These are phyloP conservation scores for Incurvaria masculella DNA, from an alignment of 2,888 invertebrate species.

Conservation along the genomic window DNA sequence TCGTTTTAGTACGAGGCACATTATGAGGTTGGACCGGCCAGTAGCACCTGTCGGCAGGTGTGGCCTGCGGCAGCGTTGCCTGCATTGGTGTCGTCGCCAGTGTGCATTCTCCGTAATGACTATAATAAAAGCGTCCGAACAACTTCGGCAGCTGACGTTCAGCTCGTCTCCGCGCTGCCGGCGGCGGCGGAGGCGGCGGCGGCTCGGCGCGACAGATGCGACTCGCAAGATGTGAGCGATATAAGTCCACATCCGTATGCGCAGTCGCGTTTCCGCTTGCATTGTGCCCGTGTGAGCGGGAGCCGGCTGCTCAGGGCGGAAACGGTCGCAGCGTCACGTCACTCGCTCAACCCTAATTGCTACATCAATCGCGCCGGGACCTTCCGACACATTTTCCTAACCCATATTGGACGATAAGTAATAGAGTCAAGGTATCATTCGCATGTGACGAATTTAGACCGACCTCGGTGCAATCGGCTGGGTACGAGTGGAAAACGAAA, in stretches of 20 bases:
- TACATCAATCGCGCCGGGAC: no score
- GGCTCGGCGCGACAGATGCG: slow-evolving; percentile 39
- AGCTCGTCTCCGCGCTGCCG: no score
- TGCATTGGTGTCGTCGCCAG: neutral
- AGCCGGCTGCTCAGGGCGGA: neutral
- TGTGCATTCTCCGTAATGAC: neutral
- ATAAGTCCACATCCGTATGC: slow-evolving; percentile 45
- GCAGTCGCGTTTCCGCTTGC: slow-evolving; percentile 40
- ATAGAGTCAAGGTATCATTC: no score
- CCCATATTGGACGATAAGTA: no score
- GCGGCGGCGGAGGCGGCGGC: neutral
- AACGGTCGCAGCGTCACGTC: no score
- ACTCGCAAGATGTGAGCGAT: slow-evolving; percentile 44
- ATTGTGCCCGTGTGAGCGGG: slow-evolving; percentile 5
- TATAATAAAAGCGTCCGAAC: neutral
- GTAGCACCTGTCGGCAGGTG: slow-evolving; percentile 47
- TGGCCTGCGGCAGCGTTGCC: no score
- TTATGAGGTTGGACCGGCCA: neutral
- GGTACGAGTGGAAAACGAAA: no score
- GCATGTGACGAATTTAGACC: no score
- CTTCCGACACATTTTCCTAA: no score
- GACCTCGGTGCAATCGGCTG: no score
- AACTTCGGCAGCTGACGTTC: neutral
- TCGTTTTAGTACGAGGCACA: neutral
- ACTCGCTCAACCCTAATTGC: no score